Base-by-base conservation (phyloP, 1,140 invertebrate species). In the Drosophila tani region DNA sequence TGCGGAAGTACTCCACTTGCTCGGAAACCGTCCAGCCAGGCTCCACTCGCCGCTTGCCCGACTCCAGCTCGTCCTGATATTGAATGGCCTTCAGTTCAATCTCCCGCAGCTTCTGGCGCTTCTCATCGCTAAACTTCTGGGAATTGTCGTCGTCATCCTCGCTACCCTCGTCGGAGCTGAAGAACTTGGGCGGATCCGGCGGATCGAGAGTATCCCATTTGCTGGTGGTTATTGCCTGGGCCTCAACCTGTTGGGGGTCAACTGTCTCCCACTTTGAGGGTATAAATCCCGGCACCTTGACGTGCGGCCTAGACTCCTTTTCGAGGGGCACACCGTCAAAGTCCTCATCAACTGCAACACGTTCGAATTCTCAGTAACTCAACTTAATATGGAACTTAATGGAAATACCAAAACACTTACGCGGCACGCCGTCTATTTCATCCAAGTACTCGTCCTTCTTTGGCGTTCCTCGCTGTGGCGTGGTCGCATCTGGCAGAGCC, bases 191-290 rank as follows among this genome's bases (percentile, higher is more conserved):
- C 0, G 92, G 88, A 56, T 91, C 81, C n/a, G 92, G 92, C 0
- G 92, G 91, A 79, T 94, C 93, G 19, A 94, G 62, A 17, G 93
- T 90, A 90, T 98, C 97, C 97, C 97, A 98, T 92, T 98, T 97
- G 68, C 96, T 97, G 3, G 96, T 97, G 2, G 97, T 97, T 94
- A 97, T 97, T 21, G 97, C 97, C 93, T 98, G 97, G 15, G 96
- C 96, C 93, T 97, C 96, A 29, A 93, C 86, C 49, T 93, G 90
- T 91, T 97, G 95, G 2, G 97, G 97, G 93, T 98, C 97, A 7
- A 99, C 97, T 29, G 96, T 98, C 95, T 99, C 98, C 98, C 98
- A 99, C 91, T 98, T 97, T 0, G 98, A 98, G 9, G 97, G 96
- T 43, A 98, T 96, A 94, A 97, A 97, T 40, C 94, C 95, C 14